A percentile compares a stretch with the other conserved stretches of the same genome.
Evolutionary conservation across 2,113 vertebrate species (phyloP).

Genomic region (Narcine bancroftii): DNA sequence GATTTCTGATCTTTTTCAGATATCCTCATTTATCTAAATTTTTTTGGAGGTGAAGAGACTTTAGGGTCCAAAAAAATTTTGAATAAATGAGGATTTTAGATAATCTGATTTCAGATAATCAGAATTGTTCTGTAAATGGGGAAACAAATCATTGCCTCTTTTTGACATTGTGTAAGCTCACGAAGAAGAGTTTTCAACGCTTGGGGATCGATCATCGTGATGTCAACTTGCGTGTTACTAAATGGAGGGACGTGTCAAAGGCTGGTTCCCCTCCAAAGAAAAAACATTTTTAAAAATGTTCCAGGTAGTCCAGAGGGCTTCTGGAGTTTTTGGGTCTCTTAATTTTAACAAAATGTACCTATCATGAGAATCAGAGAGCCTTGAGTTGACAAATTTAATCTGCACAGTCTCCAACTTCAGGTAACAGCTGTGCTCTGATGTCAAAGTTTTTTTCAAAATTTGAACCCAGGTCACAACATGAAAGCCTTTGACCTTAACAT

Average conservation of each 20-base stretch:
- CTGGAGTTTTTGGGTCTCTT: background rate
- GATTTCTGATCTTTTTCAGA: no score
- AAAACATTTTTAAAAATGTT: background rate
- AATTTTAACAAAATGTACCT: background rate
- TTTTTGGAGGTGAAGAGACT: no score
- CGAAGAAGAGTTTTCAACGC: background rate
- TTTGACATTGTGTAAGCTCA: background rate
- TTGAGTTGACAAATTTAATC: constrained; percentile 32
- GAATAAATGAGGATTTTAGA: no score
- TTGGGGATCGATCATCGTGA: background rate
- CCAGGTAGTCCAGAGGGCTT: background rate
- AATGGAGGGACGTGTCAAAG: background rate
- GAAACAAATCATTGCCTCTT: background rate
- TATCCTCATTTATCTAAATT: no score
- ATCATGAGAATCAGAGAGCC: constrained; percentile 8
- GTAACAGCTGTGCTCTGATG: constrained; percentile 37
- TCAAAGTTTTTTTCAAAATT: constrained; percentile 26
- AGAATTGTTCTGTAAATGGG: no score
- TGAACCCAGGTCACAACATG: constrained; percentile 37
- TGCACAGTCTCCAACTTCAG: background rate
- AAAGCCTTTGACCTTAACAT: constrained; percentile 24
- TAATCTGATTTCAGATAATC: no score
- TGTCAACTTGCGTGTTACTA: no score
- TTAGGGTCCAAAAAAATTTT: no score
- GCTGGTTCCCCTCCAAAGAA: no score